phyloP scores from a whole-genome alignment of 2,113 vertebrate genomes.

The Hippopotamus amphibius region DNA sequence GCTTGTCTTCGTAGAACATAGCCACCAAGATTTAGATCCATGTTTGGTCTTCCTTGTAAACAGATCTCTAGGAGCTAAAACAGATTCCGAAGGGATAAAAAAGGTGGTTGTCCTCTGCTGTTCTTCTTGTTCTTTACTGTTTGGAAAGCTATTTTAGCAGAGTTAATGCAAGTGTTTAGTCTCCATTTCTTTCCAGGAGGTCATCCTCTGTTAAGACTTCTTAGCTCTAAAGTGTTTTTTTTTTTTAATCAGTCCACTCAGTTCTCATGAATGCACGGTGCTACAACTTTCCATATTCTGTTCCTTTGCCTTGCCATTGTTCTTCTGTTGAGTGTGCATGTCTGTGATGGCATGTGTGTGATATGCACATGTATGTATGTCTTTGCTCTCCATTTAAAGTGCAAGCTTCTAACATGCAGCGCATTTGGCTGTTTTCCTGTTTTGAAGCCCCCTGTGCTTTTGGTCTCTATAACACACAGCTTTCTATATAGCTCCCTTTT shows the following conservation, averaged over 20 bases:
- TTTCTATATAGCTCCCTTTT: not conserved
- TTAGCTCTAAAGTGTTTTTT: not conserved
- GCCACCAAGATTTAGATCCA: conserved; percentile 6
- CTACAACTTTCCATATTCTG: not conserved
- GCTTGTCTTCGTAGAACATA: not conserved
- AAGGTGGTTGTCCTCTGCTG: not conserved
- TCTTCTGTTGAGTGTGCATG: not conserved
- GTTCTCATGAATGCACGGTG: not conserved
- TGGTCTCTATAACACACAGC: not conserved
- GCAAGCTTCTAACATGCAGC: not conserved
- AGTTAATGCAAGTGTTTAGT: not conserved
- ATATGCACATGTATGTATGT: not conserved
- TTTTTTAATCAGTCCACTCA: not conserved
- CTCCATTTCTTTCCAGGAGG: not conserved
- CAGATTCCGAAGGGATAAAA: not conserved
- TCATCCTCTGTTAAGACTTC: not conserved
- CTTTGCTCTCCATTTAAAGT: not conserved
- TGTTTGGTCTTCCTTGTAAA: not conserved
- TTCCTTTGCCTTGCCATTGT: not conserved
- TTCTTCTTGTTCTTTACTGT: not conserved
- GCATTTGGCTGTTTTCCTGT: not conserved
- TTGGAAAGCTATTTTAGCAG: not conserved
- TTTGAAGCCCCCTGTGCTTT: not conserved
- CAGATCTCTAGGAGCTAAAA: not conserved
- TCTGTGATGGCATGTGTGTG: not conserved